A percentile compares a stretch with the other conserved stretches of the same genome.
These are phyloP conservation scores for Embiotoca jacksoni DNA, from an alignment of 2,113 vertebrate species.

Conservation along the genomic window DNA sequence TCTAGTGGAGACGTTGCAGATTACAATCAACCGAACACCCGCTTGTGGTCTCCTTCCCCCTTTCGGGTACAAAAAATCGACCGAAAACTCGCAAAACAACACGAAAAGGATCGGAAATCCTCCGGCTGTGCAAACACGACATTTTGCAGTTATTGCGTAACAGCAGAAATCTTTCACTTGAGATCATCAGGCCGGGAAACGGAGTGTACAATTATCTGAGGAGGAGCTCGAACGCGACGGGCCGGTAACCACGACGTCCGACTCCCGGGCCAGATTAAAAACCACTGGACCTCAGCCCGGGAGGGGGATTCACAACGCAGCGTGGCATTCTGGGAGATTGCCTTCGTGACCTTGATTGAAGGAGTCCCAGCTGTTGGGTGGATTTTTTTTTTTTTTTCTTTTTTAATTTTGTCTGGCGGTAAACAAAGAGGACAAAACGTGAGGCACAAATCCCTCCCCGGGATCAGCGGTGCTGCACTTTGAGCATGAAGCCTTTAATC, in stretches of 20 bases:
- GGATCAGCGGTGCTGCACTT: constrained; percentile 8
- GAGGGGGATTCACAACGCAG: constrained; percentile 3
- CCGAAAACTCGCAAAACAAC: no score
- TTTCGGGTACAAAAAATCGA: no score
- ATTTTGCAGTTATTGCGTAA: constrained; percentile 34
- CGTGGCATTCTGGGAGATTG: constrained; percentile 57
- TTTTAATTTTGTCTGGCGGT: constrained; percentile 5
- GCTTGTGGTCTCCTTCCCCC: no score
- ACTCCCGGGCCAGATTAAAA: constrained; percentile 53
- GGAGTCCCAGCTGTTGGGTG: constrained; percentile 52
- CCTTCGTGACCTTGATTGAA: constrained; percentile 59
- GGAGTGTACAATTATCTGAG: constrained; percentile 41
- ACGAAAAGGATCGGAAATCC: not conserved
- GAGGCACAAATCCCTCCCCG: constrained; percentile 6
- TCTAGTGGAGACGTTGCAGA: no score
- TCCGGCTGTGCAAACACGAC: constrained; percentile 14
- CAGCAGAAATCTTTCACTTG: constrained; percentile 6
- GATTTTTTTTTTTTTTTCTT: constrained; percentile 23
- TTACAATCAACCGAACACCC: no score
- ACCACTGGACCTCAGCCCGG: constrained; percentile 38
- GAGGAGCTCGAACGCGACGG: constrained; percentile 13
- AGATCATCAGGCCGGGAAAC: constrained; percentile 51
- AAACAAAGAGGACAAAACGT: constrained; percentile 32
- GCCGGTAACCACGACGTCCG: constrained; percentile 13
- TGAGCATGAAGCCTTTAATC: constrained; percentile 4